Base-by-base conservation (phyloP, 92 coral and sea anemone species). In the Montipora capitata region DNA sequence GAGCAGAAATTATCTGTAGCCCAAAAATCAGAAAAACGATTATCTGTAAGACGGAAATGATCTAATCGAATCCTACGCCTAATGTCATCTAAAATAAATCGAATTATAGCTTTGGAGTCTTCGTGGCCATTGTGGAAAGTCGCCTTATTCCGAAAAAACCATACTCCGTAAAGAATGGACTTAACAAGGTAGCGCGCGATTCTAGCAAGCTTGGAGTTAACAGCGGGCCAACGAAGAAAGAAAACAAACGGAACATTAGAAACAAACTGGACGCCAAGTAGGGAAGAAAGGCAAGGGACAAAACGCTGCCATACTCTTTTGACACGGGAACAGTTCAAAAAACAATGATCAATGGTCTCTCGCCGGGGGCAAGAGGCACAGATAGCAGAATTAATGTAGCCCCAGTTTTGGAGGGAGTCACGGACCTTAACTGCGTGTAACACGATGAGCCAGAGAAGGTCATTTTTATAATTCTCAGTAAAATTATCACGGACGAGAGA, bases 301-400 rank as follows among this genome's bases (percentile, higher is more conserved):
- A 58, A 1, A 9, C 70, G 35, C 0, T 27, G 35, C 35, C 35
- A 27, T 27, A 27, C 35, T 1, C 35, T 27, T 27, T 27, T 27
- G 35, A 27, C 35, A 0, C 70, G 15, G 1, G 10, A 0, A 20
- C 79, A 74, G 12, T 49, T 3, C 1, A 74, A 16, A 2, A 74
- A 74, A 58, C 69, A 58, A 15, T 77, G 81, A 7, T 40, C 56
- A 0, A 58, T 77, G 44, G 70, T 58, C 54, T 77, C 81, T 2
- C 7, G 39, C 0, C 40, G 7, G 0, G n/a, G 15, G 3, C 81
- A 77, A 3, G 13, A n/a, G 1, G 81, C 69, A 9, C 81, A 77
- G 0, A 2, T 3, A 0, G 12, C 54, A 2, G 35, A 27, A 0
- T 27, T 27, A 27, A 27, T 27, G 35, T 27, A 27, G 0, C 35